Conservation (phyloP, 2,113 vertebrate genomes). For the Chloropsis hardwickii region DNA sequence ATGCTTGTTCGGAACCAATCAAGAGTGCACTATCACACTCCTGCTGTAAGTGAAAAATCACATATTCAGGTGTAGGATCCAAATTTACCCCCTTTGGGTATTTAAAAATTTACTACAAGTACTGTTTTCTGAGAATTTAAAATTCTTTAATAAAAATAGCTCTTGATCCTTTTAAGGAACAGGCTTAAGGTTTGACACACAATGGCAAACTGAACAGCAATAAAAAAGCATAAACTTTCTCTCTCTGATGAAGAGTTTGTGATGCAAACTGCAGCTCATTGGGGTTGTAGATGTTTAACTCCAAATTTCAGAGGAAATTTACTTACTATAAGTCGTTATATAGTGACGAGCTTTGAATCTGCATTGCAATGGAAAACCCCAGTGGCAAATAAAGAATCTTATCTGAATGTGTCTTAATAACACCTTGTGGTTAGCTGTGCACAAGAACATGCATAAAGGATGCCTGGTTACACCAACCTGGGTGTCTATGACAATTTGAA, state of each 20-base stretch:
- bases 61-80: neutral
- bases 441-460: accelerated
- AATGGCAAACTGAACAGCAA: neutral
- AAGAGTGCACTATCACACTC: neutral
- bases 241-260: neutral
- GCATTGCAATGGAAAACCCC: neutral
- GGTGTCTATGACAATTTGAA: neutral
- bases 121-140: neutral
- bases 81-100: neutral
- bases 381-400: neutral
- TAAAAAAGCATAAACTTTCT: neutral
- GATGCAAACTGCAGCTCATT: neutral
- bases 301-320: neutral
- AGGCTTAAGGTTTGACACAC: neutral
- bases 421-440: neutral
- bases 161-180: neutral
- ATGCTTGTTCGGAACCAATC: neutral
- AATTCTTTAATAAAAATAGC: neutral
- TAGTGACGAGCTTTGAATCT: neutral
- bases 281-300: neutral
- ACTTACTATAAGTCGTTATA: neutral
- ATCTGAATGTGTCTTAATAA: neutral
- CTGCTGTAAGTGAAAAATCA: neutral
- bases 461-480: accelerated
- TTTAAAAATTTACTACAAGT: neutral